A percentile compares a stretch with the other conserved stretches of the same genome.
Evolutionary conservation across 1,140 invertebrate genomes (phyloP).

Genomic region (Centruroides vittatus): DNA sequence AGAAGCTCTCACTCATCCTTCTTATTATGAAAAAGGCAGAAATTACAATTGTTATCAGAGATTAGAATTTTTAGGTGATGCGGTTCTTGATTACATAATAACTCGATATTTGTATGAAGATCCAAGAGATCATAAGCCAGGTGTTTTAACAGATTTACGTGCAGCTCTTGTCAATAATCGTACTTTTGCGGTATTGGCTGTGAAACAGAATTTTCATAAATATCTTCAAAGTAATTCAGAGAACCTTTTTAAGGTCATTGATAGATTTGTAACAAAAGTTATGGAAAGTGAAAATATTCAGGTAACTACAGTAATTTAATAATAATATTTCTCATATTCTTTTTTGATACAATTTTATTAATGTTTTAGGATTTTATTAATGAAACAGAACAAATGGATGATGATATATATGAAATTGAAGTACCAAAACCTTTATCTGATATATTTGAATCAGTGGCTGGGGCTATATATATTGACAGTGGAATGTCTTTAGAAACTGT

Average conservation of each 20-base stretch:
- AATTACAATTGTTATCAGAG: constrained; percentile 39
- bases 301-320: too few species aligned
- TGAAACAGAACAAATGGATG: too few species aligned
- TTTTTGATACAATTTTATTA: too few species aligned
- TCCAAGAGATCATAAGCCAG: constrained; percentile 46
- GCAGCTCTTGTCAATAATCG: constrained; percentile 92
- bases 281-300: too few species aligned
- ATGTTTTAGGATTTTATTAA: too few species aligned
- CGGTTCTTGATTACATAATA: constrained; percentile 69
- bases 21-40: constrained; percentile 32
- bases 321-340: too few species aligned
- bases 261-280: too few species aligned
- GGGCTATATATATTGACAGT: constrained; percentile 82
- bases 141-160: constrained; percentile 75
- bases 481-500: constrained; percentile 56
- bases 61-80: constrained; percentile 46
- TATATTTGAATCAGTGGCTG: constrained; percentile 81
- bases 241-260: too few species aligned
- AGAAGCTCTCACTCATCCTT: constrained; percentile 40
- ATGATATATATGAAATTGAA: constrained; percentile 34
- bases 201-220: constrained; percentile 56
- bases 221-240: constrained; percentile 5
- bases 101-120: constrained; percentile 74
- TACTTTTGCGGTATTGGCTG: constrained; percentile 75
- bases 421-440: constrained; percentile 92